Evolutionary conservation across 2,888 invertebrate species (phyloP), one percentile per base, ranked within the genome.

Genomic region (Agriopis aurantiaria): DNA sequence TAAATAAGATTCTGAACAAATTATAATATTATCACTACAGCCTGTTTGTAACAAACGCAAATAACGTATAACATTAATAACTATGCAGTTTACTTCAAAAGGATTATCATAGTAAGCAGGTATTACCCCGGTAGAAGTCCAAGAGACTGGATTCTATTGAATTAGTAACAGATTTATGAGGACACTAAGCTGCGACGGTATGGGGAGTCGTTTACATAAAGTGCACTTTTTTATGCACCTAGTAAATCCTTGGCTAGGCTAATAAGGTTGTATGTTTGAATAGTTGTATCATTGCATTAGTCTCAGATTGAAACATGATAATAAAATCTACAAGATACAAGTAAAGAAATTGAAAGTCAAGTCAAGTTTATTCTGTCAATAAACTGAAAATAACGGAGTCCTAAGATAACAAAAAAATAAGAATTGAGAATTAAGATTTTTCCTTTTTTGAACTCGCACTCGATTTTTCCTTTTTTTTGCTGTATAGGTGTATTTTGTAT

Each of bases 111-210:
- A 70, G 62, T 52, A 71, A 67, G 58, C 49, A 10, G 23, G n/a
- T 58, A 65, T 65, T 70, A 70, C 61, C 9, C 23, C 33, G 8
- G 59, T 67, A 45, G 17, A 67, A 63, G 63, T 70, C 57, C 11
- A 41, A 59, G 45, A 53, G 52, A 62, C 58, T 66, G 45, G 53
- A n/a, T 55, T 67, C 66, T 63, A 67, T 71, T 71, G 59, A 71
- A 71, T 67, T 71, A 55, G 45, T 46, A 53, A 43, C 33, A 67
- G 49, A 71, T 71, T 67, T 71, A 64, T 66, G 58, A 14, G 43
- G 70, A 67, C 66, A 51, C 17, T 66, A 66, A 67, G 59, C 66
- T 63, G 49, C 3, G 41, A 4, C 11, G 17, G 23, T 68, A 62
- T 49, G 51, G 12, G 51, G n/a, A 17, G 43, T n/a, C 52, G 59